Percentiles rank a stretch among this genome's conserved stretches.
Conservation (phyloP, 2,888 invertebrate genomes). For the Lucinisca nassula region DNA sequence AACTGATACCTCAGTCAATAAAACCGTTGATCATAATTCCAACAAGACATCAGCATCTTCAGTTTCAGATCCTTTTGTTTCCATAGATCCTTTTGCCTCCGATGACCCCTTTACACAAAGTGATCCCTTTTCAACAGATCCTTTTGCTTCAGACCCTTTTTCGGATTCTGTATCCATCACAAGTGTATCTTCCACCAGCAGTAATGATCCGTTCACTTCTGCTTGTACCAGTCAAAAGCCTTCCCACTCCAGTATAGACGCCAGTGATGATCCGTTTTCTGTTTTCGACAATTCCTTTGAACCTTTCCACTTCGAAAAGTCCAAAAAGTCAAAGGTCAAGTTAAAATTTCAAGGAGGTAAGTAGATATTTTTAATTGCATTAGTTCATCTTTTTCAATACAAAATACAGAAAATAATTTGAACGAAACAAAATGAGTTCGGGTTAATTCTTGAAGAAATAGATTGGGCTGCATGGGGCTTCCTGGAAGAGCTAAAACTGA, state of each 20-base stretch:
- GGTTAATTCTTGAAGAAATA: no score
- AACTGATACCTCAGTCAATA: neutral
- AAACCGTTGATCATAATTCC: constrained; percentile 3
- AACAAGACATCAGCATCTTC: neutral
- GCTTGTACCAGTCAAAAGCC: constrained; percentile 63
- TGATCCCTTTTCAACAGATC: constrained; percentile 46
- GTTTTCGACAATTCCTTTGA: constrained; percentile 74
- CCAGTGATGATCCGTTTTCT: constrained; percentile 70
- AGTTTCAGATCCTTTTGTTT: constrained; percentile 72
- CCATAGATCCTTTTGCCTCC: constrained; percentile 72
- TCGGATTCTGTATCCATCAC: constrained; percentile 40
- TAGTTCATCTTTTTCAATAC: no score
- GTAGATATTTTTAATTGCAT: no score
- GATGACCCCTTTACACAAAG: constrained; percentile 62
- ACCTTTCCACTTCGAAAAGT: constrained; percentile 71
- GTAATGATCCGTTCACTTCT: constrained; percentile 71
- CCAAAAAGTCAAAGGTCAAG: constrained; percentile 56
- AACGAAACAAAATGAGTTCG: no score
- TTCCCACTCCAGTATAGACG: constrained; percentile 26
- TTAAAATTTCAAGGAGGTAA: constrained; percentile 28
- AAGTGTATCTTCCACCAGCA: constrained; percentile 24
- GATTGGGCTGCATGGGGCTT: no score
- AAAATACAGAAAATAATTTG: no score
- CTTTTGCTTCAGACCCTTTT: constrained; percentile 67
- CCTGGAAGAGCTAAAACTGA: no score